A percentile compares a stretch with the other conserved stretches of the same genome.
Conservation (phyloP, 2,888 invertebrate genomes). For the Drosophila lacicola region DNA sequence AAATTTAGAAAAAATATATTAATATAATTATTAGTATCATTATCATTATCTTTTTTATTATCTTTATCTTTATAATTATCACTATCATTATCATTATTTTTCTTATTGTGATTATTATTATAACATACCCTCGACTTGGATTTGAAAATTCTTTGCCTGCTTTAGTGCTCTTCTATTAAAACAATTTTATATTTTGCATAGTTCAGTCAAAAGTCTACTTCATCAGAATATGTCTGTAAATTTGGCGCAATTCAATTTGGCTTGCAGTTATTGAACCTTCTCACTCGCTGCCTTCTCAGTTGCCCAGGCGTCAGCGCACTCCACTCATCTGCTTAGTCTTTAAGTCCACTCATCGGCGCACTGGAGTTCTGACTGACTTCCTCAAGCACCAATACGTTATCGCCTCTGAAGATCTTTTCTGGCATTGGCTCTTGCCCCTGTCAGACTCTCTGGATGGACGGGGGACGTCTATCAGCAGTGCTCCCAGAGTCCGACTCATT, state of each 20-base stretch:
- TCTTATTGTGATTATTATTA: too few relatives aligned
- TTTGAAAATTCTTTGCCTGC: too few relatives aligned
- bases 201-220: not conserved
- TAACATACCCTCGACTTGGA: too few relatives aligned
- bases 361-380: constrained; percentile 46
- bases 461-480: constrained; percentile 52
- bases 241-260: constrained; percentile 5
- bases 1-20: too few relatives aligned
- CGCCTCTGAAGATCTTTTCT: constrained; percentile 59
- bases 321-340: constrained; percentile 46
- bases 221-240: not conserved
- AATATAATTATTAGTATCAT: too few relatives aligned
- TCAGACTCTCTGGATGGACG: constrained; percentile 11
- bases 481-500: constrained; percentile 27
- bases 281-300: constrained; percentile 6
- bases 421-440: constrained; percentile 21
- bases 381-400: constrained; percentile 64
- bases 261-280: constrained; percentile 28
- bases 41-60: too few relatives aligned
- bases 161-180: too few relatives aligned
- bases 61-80: too few relatives aligned
- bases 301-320: constrained; percentile 16
- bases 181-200: too few relatives aligned
- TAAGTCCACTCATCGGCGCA: constrained; percentile 47
- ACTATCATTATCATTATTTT: too few relatives aligned